Conservation (phyloP, 2,797 vertebrate species). For the Liparis tanakae region DNA sequence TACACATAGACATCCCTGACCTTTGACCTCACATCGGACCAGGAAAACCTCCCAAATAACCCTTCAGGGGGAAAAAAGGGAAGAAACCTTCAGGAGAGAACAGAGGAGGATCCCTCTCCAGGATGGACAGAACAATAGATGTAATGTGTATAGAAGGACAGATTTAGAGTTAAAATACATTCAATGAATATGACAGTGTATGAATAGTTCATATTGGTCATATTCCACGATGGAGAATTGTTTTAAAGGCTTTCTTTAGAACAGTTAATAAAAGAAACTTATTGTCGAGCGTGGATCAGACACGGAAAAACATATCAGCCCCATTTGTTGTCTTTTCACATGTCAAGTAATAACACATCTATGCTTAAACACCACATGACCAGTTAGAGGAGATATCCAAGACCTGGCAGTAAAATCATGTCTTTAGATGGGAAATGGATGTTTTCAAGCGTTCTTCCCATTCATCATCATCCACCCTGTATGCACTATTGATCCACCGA, state of each 20-base stretch:
- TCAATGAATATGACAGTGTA: too few relatives aligned
- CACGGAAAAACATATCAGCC: conserved; percentile 2
- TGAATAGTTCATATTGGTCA: too few relatives aligned
- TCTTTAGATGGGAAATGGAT: background rate
- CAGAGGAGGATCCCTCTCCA: too few relatives aligned
- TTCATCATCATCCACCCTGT: background rate
- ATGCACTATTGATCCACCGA: background rate
- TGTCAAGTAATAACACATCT: conserved; percentile 3
- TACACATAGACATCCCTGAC: too few relatives aligned
- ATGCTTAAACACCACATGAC: background rate
- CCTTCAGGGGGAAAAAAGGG: too few relatives aligned
- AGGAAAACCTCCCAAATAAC: too few relatives aligned
- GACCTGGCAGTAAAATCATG: background rate
- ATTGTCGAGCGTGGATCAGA: background rate
- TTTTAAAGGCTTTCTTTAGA: conserved; percentile 1
- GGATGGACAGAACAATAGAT: too few relatives aligned
- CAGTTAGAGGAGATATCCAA: background rate
- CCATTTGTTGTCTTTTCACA: conserved; percentile 1
- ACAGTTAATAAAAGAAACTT: conserved; percentile 13
- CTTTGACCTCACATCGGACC: too few relatives aligned
- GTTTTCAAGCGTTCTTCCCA: background rate
- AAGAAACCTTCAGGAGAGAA: too few relatives aligned
- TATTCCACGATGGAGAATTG: too few relatives aligned
- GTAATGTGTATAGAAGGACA: too few relatives aligned
- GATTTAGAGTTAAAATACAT: too few relatives aligned